phyloP scores from a whole-genome alignment of 2,113 vertebrate species.

The Eretmochelys imbricata region DNA sequence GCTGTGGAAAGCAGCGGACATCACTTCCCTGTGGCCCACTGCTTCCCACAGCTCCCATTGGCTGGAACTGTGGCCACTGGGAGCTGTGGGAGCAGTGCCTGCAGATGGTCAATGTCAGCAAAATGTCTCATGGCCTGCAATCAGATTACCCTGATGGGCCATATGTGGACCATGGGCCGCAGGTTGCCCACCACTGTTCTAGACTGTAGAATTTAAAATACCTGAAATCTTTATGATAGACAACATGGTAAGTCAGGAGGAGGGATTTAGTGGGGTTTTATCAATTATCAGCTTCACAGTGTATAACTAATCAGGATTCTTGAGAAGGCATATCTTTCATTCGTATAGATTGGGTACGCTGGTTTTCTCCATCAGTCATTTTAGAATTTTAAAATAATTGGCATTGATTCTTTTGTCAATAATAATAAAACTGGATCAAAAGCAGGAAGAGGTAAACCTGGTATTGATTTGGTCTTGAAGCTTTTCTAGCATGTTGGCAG shows the following conservation, averaged over 20 bases:
- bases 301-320: not conserved
- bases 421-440: not conserved
- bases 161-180: too few species aligned
- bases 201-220: not conserved
- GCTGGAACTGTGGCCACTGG: too few species aligned
- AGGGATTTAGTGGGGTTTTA: not conserved
- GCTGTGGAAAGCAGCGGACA: too few species aligned
- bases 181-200: accelerated
- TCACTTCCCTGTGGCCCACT: too few species aligned
- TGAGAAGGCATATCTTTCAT: not conserved
- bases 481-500: not conserved
- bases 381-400: not conserved
- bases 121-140: too few species aligned
- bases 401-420: not conserved
- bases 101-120: too few species aligned
- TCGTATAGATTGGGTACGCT: not conserved
- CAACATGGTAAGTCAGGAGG: not conserved
- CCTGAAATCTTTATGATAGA: not conserved
- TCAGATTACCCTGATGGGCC: too few species aligned
- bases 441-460: not conserved
- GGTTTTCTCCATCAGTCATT: not conserved
- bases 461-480: not conserved
- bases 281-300: not conserved
- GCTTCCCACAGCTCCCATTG: too few species aligned
- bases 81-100: too few species aligned